Evolutionary conservation across 2,113 vertebrate species (phyloP).

Genomic region (Solea senegalensis): DNA sequence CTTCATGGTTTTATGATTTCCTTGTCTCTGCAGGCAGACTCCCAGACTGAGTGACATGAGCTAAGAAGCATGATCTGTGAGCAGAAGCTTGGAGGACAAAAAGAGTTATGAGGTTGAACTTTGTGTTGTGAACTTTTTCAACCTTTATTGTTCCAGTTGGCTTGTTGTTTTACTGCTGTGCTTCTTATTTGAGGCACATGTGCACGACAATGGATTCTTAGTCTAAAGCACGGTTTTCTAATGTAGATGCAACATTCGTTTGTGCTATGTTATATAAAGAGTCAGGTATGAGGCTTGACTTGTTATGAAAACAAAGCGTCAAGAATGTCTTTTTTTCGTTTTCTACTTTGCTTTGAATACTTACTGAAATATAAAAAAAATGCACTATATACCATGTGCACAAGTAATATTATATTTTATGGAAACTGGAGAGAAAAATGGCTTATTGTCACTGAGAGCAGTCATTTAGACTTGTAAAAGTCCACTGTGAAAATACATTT

Average conservation of each 20-base stretch:
- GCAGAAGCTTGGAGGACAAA: conserved; percentile 30
- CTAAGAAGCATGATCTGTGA: conserved; percentile 48
- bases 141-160: conserved; percentile 24
- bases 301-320: no score
- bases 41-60: conserved; percentile 49
- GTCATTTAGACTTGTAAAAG: conserved; percentile 1
- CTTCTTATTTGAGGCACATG: background rate
- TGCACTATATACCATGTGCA: no score
- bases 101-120: conserved; percentile 56
- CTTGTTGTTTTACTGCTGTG: background rate
- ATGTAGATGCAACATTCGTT: background rate
- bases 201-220: background rate
- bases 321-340: no score
- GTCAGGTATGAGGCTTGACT: no score
- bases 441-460: background rate
- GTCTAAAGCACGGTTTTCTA: background rate
- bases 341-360: no score
- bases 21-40: conserved; percentile 57
- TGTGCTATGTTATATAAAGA: no score
- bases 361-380: no score
- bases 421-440: conserved; percentile 6
- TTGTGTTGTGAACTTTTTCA: conserved; percentile 34
- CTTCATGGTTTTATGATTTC: conserved; percentile 72
- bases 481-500: background rate
- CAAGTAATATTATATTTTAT: no score